Evolutionary conservation across 2,797 vertebrate genomes (phyloP).

Genomic region (Sciaenops ocellatus): DNA sequence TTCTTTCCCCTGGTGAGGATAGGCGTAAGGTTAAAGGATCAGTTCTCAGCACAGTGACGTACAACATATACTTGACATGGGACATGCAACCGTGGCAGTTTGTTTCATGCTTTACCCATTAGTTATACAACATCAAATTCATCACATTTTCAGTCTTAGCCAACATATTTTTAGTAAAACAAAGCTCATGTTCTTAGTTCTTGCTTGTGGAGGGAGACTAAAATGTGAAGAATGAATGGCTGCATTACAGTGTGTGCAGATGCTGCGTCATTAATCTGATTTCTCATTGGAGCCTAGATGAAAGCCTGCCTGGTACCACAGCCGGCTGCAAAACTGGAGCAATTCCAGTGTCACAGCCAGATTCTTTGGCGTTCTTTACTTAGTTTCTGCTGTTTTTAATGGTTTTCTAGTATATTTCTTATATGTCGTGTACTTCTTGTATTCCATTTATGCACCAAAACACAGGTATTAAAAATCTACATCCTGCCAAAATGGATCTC

Average conservation of each 20-base stretch:
- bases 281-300: slow-evolving; percentile 17
- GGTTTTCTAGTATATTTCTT: background rate
- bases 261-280: slow-evolving; percentile 48
- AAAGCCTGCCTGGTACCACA: slow-evolving; percentile 17
- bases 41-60: background rate
- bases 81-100: background rate
- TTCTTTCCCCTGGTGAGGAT: slow-evolving; percentile 90
- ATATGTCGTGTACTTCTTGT: background rate
- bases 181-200: slow-evolving; percentile 9
- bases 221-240: slow-evolving; percentile 28
- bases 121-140: background rate
- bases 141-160: background rate
- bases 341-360: slow-evolving; percentile 1
- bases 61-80: background rate
- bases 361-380: background rate
- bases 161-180: background rate
- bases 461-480: background rate
- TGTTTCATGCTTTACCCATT: background rate
- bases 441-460: slow-evolving; percentile 6
- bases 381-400: background rate
- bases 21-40: background rate
- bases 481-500: background rate
- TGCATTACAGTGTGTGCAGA: slow-evolving; percentile 17
- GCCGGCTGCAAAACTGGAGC: slow-evolving; percentile 22
- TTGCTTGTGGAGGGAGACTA: background rate